These are phyloP conservation scores for Euclidia mi DNA, from an alignment of 2,888 invertebrate species.

Conservation along the genomic window DNA sequence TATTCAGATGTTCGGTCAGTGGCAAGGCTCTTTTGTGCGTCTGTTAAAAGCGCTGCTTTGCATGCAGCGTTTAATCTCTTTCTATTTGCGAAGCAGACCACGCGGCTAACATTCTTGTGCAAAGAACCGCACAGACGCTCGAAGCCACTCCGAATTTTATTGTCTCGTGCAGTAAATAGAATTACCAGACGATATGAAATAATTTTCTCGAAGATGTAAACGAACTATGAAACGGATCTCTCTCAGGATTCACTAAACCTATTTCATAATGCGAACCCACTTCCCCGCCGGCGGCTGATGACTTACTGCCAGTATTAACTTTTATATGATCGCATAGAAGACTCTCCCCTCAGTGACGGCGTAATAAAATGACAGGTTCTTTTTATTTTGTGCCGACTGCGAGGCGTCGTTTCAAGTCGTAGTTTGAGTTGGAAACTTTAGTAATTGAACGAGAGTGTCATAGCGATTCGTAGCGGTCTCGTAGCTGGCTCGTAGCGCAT, in stretches of 20 bases:
- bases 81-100: conserved; percentile 25
- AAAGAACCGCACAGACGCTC: not conserved
- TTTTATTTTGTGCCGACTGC: not conserved
- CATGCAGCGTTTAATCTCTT: conserved; percentile 34
- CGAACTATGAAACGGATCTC: conserved; percentile 12
- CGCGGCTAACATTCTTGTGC: not conserved
- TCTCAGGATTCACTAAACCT: conserved; percentile 5
- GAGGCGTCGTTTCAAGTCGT: not conserved
- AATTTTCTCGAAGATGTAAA: not conserved
- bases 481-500: no score
- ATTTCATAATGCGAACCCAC: conserved; percentile 2
- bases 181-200: conserved; percentile 19
- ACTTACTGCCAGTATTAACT: not conserved
- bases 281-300: not conserved
- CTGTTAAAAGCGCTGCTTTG: conserved; percentile 27
- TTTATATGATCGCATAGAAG: not conserved
- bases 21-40: conserved; percentile 29
- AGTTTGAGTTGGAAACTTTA: no score
- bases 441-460: no score
- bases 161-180: conserved; percentile 17
- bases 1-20: conserved; percentile 32
- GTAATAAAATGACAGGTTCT: not conserved
- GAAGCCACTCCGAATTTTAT: conserved; percentile 4
- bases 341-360: not conserved
- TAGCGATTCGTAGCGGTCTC: no score